Conservation (phyloP, 1,140 invertebrate species). For the Hydropsyche tenuis region DNA sequence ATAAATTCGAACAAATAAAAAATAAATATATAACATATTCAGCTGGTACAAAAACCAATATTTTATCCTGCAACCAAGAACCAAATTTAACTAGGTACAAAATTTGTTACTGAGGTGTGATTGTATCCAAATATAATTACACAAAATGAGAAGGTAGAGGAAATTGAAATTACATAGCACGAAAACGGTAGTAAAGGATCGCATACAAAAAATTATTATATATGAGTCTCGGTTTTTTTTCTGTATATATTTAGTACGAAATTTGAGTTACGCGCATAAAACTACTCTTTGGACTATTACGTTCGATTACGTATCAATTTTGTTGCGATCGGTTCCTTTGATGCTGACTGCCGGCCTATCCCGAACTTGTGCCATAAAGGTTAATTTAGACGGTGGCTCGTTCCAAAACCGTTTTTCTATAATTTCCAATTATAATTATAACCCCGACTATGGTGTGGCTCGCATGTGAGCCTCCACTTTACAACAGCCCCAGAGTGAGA, state of each 20-base stretch:
- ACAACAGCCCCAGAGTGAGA: not conserved
- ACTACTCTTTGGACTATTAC: slow-evolving; percentile 28
- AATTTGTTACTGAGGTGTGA: not conserved
- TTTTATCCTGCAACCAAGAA: too few species aligned
- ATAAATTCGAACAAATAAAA: too few species aligned
- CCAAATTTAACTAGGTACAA: too few species aligned
- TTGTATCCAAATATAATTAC: slow-evolving; percentile 1
- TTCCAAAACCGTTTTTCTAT: slow-evolving; percentile 35
- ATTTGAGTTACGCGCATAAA: slow-evolving; percentile 7
- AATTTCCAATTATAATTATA: slow-evolving; percentile 37
- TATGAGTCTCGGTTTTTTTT: not conserved
- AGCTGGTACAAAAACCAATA: too few species aligned
- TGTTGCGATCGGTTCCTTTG: slow-evolving; percentile 30
- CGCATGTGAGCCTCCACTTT: slow-evolving; percentile 7
- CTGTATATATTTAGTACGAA: slow-evolving; percentile 5
- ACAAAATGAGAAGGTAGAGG: slow-evolving; percentile 11
- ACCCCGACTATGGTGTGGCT: slow-evolving; percentile 6
- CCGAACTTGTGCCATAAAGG: slow-evolving; percentile 18
- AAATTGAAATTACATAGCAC: slow-evolving; percentile 14
- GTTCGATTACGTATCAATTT: slow-evolving; percentile 38
- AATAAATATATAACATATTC: too few species aligned
- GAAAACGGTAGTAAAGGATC: slow-evolving; percentile 22
- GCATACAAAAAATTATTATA: not conserved
- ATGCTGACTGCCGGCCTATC: slow-evolving; percentile 17
- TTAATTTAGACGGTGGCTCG: slow-evolving; percentile 35